Percentiles rank a stretch among this genome's conserved stretches.
phyloP scores from a whole-genome alignment of 2,888 invertebrate species.

The Thymelicus sylvestris region DNA sequence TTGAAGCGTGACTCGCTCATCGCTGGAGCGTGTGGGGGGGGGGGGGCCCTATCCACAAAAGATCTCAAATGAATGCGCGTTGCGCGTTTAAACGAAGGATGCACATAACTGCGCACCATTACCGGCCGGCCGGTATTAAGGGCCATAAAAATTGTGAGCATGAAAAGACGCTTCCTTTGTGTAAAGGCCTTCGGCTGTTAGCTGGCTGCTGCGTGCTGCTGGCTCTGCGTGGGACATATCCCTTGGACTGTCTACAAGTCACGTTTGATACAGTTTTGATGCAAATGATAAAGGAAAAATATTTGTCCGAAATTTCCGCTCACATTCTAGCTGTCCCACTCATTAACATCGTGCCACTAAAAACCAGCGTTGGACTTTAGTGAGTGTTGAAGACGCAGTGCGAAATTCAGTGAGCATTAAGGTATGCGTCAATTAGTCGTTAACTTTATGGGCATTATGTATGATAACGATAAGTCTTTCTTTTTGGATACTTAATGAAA shows the following conservation, averaged over 20 bases:
- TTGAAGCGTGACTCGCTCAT: background rate
- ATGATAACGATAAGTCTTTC: too few relatives aligned
- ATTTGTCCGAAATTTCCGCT: background rate
- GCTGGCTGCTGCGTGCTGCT: background rate
- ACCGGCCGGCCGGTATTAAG: conserved; percentile 30
- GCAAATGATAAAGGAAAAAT: background rate
- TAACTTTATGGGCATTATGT: too few relatives aligned
- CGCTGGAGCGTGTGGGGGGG: conserved; percentile 38
- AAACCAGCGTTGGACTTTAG: too few relatives aligned
- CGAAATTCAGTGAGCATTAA: too few relatives aligned
- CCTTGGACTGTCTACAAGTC: conserved; percentile 23
- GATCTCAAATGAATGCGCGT: conserved; percentile 29
- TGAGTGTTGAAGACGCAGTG: too few relatives aligned
- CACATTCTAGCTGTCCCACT: background rate
- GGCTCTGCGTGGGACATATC: conserved; percentile 12
- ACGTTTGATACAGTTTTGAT: conserved; percentile 25
- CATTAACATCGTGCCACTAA: too few relatives aligned
- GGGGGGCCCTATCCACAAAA: conserved; percentile 40
- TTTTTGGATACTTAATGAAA: too few relatives aligned
- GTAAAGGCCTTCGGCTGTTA: conserved; percentile 14
- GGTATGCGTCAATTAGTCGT: too few relatives aligned
- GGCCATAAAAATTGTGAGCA: conserved; percentile 37
- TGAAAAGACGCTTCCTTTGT: conserved; percentile 32
- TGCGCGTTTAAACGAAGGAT: conserved; percentile 33
- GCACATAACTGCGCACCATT: conserved; percentile 37